A percentile compares a stretch with the other conserved stretches of the same genome.
Conservation (phyloP, 2,888 invertebrate species). For the Thysanoteuthis rhombus region DNA sequence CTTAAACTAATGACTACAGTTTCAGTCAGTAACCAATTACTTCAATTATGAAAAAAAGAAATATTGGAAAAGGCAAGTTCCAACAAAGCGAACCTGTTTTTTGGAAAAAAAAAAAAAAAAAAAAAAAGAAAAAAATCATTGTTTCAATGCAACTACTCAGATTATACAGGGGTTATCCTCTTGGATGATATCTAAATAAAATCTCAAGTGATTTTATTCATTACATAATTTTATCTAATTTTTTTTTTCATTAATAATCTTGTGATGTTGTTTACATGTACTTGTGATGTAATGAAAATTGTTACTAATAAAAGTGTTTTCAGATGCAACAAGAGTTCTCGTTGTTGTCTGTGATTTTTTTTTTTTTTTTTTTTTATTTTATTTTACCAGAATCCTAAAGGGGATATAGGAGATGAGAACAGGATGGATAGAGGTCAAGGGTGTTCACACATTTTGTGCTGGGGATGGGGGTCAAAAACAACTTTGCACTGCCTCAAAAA, state of each 20-base stretch:
- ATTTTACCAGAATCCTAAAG: no score
- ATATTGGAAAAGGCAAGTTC: background rate
- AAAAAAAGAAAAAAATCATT: background rate
- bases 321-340: background rate
- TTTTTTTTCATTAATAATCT: background rate
- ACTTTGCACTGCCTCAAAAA: no score
- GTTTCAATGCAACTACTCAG: background rate
- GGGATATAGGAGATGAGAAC: no score
- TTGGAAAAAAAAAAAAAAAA: no score
- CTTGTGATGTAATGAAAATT: background rate
- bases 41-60: background rate
- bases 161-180: background rate
- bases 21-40: background rate
- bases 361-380: background rate
- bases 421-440: no score
- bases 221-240: background rate
- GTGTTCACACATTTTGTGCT: no score
- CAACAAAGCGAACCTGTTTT: no score
- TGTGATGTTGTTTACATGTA: background rate
- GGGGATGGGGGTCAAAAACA: no score
- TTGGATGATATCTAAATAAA: background rate
- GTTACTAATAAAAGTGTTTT: background rate
- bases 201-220: background rate
- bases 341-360: background rate
- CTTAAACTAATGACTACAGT: background rate